Evolutionary conservation across 2,113 vertebrate genomes (phyloP).

Genomic region (Petromus typicus): DNA sequence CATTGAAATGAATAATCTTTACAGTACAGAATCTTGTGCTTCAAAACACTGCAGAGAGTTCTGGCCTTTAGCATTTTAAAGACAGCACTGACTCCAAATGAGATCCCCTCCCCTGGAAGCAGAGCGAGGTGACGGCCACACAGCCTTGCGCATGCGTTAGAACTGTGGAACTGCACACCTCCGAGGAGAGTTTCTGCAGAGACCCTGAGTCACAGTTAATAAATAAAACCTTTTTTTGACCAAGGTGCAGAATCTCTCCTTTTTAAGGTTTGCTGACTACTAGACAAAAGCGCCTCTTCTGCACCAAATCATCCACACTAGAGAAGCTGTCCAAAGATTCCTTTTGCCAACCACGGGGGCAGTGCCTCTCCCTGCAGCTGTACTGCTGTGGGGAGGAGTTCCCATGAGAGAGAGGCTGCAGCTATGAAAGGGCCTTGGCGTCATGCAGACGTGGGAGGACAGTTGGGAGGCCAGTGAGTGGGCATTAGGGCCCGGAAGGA

Average conservation of each 20-base stretch:
- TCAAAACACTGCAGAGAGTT: not conserved
- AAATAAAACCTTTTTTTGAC: no score
- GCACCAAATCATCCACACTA: not conserved
- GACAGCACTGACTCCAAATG: not conserved
- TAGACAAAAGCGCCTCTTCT: not conserved
- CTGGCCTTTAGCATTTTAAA: not conserved
- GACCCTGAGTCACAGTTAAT: not conserved
- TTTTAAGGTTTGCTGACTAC: not conserved
- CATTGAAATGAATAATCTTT: not conserved
- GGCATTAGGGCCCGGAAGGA: not conserved
- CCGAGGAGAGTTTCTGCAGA: not conserved
- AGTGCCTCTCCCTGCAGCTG: not conserved
- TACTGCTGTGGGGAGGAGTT: not conserved
- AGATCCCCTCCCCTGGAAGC: not conserved
- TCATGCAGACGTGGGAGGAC: not conserved
- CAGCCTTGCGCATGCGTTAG: not conserved
- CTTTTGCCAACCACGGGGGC: not conserved
- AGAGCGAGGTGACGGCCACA: no score
- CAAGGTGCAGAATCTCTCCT: accelerated
- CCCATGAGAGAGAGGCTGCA: not conserved
- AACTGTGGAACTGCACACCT: not conserved
- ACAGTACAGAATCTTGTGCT: no score
- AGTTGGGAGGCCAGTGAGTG: not conserved
- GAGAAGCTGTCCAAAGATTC: not conserved
- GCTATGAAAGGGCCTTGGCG: not conserved